Evolutionary conservation across 2,888 invertebrate species (phyloP).

Genomic region (Eupithecia pulchellata): DNA sequence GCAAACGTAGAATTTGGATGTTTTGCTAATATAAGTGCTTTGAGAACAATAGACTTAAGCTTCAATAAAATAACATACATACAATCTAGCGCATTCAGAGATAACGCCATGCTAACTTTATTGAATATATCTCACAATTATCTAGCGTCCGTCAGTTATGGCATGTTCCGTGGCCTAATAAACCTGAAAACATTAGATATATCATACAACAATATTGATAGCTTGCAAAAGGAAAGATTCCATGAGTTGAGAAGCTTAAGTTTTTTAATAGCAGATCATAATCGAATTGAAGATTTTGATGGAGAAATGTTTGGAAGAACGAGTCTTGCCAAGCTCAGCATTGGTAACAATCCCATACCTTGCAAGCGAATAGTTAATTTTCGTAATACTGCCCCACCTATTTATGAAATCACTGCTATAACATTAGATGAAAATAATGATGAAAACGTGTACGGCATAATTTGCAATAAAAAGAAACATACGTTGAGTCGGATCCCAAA

Average conservation of each 20-base stretch:
- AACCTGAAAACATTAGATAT: slow-evolving; percentile 61
- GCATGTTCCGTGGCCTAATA: slow-evolving; percentile 62
- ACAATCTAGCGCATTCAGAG: slow-evolving; percentile 66
- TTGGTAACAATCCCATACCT: slow-evolving; percentile 70
- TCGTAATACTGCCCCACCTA: slow-evolving; percentile 37
- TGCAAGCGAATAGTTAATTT: slow-evolving; percentile 61
- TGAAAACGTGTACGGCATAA: slow-evolving; percentile 53
- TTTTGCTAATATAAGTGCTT: slow-evolving; percentile 53
- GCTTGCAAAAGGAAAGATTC: slow-evolving; percentile 64
- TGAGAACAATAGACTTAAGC: slow-evolving; percentile 63
- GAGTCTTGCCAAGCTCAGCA: slow-evolving; percentile 59
- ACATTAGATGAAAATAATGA: slow-evolving; percentile 49
- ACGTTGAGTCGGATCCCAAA: slow-evolving; percentile 14
- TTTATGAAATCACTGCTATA: slow-evolving; percentile 56
- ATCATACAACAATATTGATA: slow-evolving; percentile 63
- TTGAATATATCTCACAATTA: slow-evolving; percentile 70
- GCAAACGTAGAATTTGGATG: slow-evolving; percentile 51
- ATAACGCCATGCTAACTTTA: slow-evolving; percentile 52
- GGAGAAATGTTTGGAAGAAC: slow-evolving; percentile 59
- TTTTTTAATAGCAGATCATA: slow-evolving; percentile 64
- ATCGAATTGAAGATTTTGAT: slow-evolving; percentile 58
- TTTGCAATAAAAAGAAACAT: slow-evolving; percentile 48
- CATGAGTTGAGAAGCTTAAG: slow-evolving; percentile 58
- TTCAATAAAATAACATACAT: slow-evolving; percentile 62
- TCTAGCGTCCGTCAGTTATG: slow-evolving; percentile 58